Evolutionary conservation across 2,113 vertebrate genomes (phyloP).

Genomic region (Cnemophilus loriae): DNA sequence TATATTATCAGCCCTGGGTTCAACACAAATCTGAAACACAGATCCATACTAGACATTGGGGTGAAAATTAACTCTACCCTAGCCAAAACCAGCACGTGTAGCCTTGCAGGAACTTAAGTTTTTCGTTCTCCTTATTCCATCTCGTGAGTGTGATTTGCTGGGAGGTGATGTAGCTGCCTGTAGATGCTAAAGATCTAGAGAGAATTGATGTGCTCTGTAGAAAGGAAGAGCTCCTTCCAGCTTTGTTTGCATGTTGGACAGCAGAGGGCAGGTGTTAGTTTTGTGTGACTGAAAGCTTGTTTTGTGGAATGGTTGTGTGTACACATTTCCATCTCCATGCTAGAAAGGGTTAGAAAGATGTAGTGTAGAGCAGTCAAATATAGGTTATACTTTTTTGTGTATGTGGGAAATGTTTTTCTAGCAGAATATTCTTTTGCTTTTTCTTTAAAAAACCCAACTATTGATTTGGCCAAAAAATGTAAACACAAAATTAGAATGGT

Average conservation of each 20-base stretch:
- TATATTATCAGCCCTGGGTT: accelerated
- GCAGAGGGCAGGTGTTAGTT: conserved; percentile 18
- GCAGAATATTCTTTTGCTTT: background rate
- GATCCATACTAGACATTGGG: background rate
- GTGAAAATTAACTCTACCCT: background rate
- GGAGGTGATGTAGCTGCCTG: background rate
- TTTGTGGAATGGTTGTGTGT: background rate
- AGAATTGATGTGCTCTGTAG: background rate
- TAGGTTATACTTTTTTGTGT: background rate
- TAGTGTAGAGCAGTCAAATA: background rate
- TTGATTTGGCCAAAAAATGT: background rate
- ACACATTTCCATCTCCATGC: background rate
- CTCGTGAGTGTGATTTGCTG: background rate
- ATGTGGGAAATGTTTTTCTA: background rate
- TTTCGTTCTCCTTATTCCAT: background rate
- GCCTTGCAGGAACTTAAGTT: background rate
- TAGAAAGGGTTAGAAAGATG: background rate
- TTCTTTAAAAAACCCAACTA: background rate
- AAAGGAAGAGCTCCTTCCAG: background rate
- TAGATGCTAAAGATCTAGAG: background rate
- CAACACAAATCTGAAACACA: background rate
- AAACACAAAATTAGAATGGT: background rate
- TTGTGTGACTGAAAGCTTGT: background rate
- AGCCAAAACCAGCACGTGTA: background rate
- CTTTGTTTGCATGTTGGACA: background rate